These are phyloP conservation scores for Lasioglossum calceatum DNA, from an alignment of 2,888 invertebrate species.

Conservation along the genomic window DNA sequence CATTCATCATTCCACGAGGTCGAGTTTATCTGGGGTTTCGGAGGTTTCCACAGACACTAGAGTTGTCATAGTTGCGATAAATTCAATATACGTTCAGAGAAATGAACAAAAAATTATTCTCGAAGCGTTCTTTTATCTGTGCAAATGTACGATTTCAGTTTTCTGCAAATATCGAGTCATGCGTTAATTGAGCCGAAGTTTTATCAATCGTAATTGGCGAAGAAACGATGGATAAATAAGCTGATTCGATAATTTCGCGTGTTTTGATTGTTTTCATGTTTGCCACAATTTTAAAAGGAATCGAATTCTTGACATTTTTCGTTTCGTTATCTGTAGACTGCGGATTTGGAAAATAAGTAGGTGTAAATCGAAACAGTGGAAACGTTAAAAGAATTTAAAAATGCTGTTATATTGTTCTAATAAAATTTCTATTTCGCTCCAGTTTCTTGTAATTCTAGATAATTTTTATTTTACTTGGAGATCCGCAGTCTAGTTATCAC, in stretches of 20 bases:
- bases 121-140: background rate
- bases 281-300: background rate
- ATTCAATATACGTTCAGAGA: background rate
- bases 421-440: too few relatives aligned
- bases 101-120: background rate
- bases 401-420: too few relatives aligned
- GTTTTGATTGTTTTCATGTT: background rate
- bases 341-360: too few relatives aligned
- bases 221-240: background rate
- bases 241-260: background rate
- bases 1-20: background rate
- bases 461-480: too few relatives aligned
- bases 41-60: conserved; percentile 15
- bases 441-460: too few relatives aligned
- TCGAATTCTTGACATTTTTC: background rate
- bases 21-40: conserved; percentile 36
- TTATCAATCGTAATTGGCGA: background rate
- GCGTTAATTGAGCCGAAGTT: background rate
- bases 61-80: background rate
- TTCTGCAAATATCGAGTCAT: background rate
- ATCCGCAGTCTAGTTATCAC: too few relatives aligned
- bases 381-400: too few relatives aligned
- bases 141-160: background rate
- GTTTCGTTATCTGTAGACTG: background rate
- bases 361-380: too few relatives aligned